Percentiles rank a stretch among this genome's conserved stretches.
Evolutionary conservation across 2,113 vertebrate genomes (phyloP).

Genomic region (Suricata suricatta): DNA sequence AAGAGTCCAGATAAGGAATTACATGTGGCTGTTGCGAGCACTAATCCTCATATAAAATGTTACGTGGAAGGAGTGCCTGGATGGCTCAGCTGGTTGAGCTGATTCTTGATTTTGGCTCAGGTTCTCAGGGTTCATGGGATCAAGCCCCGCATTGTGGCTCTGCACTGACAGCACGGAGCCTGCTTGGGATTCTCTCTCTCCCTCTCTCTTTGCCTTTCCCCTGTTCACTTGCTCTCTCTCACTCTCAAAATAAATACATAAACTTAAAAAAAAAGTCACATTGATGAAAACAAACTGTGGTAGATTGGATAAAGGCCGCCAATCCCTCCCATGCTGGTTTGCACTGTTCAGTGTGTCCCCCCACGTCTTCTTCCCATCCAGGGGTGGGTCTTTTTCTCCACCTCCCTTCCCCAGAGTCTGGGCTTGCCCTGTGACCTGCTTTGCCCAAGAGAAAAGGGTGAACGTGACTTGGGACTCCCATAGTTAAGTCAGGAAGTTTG

Average conservation of each 20-base stretch:
- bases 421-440: slow-evolving; percentile 5
- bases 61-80: background rate
- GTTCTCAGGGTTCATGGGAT: too few relatives aligned
- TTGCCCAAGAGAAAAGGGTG: background rate
- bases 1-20: background rate
- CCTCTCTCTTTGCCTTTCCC: too few relatives aligned
- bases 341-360: background rate
- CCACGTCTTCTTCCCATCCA: background rate
- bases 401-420: background rate
- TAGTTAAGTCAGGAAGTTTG: slow-evolving; percentile 4
- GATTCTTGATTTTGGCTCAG: too few relatives aligned
- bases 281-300: background rate
- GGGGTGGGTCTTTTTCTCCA: background rate
- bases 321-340: background rate
- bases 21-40: background rate
- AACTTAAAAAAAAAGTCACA: background rate
- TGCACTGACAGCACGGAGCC: too few relatives aligned
- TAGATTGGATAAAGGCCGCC: background rate
- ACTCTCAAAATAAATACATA: background rate
- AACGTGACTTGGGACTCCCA: background rate
- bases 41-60: background rate
- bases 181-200: too few relatives aligned
- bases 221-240: too few relatives aligned
- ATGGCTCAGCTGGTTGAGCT: background rate
- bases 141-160: too few relatives aligned